These are phyloP conservation scores for Paralichthys olivaceus DNA, from an alignment of 2,113 vertebrate genomes.

Conservation along the genomic window DNA sequence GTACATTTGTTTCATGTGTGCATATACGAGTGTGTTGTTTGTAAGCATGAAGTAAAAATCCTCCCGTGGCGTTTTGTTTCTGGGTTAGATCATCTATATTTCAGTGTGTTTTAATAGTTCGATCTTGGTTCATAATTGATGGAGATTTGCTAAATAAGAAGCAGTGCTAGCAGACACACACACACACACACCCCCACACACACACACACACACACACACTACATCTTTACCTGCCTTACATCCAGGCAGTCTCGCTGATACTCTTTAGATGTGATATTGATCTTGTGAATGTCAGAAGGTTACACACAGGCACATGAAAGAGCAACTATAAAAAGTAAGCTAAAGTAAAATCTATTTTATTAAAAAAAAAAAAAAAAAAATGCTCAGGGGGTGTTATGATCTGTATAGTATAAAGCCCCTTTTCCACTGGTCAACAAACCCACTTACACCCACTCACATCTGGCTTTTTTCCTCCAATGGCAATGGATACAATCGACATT, in stretches of 20 bases:
- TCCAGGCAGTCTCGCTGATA: not conserved
- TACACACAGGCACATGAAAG: not conserved
- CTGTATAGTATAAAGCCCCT: too few species aligned
- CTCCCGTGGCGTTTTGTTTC: conserved; percentile 51
- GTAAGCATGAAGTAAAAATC: conserved; percentile 6
- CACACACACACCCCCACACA: not conserved
- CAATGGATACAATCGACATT: too few species aligned
- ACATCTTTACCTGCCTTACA: not conserved
- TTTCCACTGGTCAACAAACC: too few species aligned
- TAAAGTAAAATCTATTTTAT: too few species aligned
- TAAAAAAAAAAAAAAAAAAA: too few species aligned
- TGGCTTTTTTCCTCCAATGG: too few species aligned
- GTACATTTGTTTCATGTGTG: not conserved
- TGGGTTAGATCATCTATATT: conserved; percentile 68
- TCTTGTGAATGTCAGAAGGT: not conserved
- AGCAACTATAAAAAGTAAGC: too few species aligned
- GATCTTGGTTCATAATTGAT: conserved; percentile 49
- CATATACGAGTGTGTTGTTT: not conserved
- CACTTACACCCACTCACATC: too few species aligned
- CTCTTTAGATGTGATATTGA: not conserved
- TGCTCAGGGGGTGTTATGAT: too few species aligned
- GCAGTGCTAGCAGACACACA: not conserved
- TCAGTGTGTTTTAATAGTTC: conserved; percentile 49
- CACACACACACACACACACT: not conserved
- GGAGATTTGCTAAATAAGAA: conserved; percentile 32